Conservation (phyloP, 1,140 invertebrate genomes). For the Cylas formicarius region DNA sequence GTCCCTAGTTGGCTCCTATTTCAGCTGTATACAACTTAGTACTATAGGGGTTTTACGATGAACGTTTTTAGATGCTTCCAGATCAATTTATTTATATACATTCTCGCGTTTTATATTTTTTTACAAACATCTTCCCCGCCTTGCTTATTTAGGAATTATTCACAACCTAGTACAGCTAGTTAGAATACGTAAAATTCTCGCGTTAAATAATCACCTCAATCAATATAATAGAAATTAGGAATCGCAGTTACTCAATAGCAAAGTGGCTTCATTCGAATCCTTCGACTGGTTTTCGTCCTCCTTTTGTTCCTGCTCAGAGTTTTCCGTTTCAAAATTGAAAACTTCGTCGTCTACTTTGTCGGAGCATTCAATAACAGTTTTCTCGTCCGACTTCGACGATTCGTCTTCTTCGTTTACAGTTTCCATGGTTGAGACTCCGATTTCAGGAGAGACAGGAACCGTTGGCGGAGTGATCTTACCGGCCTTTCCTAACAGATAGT, state of each 20-base stretch:
- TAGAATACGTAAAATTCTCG: too few species aligned
- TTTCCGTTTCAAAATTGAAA: constrained; percentile 24
- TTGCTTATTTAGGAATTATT: too few species aligned
- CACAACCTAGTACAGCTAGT: too few species aligned
- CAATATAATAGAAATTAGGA: too few species aligned
- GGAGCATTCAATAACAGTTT: constrained; percentile 39
- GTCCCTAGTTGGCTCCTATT: too few species aligned
- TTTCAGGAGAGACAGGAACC: constrained; percentile 32
- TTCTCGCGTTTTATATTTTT: too few species aligned
- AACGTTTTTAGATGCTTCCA: too few species aligned
- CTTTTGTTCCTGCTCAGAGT: constrained; percentile 10
- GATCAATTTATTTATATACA: too few species aligned
- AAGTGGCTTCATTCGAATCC: constrained; percentile 21
- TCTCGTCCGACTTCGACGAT: constrained; percentile 37
- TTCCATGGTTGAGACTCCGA: constrained; percentile 31
- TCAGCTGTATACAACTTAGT: too few species aligned
- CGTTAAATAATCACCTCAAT: too few species aligned
- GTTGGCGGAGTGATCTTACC: constrained; percentile 50
- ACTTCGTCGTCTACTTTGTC: constrained; percentile 33
- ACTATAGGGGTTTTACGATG: too few species aligned
- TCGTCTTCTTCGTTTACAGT: constrained; percentile 39
- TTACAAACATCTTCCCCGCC: too few species aligned
- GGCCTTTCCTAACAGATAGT: constrained; percentile 74
- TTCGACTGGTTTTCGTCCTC: constrained; percentile 21
- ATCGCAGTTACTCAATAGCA: constrained; percentile 24